Conservation (phyloP, 2,797 vertebrate genomes). For the Enteromius treurensis region DNA sequence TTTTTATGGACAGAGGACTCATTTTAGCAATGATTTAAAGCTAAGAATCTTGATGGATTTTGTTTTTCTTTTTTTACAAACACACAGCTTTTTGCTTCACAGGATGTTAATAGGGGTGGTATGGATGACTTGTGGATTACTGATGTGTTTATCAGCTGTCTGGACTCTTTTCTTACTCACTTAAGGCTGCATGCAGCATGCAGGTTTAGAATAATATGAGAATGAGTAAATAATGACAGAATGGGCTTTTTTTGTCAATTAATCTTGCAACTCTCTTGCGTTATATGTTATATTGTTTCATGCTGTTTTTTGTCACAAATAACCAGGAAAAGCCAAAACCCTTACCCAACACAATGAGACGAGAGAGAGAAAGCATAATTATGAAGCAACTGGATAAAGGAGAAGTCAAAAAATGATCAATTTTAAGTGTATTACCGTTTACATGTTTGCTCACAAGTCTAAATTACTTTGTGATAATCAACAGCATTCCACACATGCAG, state of each 20-base stretch:
- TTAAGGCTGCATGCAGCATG: background rate
- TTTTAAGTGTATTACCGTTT: conserved; percentile 1
- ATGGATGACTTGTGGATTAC: background rate
- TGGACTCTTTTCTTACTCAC: background rate
- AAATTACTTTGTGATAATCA: conserved; percentile 4
- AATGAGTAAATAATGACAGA: background rate
- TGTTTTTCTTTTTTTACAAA: background rate
- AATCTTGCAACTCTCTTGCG: background rate
- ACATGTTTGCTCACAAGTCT: background rate
- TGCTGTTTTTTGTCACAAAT: background rate
- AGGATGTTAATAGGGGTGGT: background rate
- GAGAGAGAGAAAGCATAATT: background rate
- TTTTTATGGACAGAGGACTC: background rate
- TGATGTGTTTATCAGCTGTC: background rate
- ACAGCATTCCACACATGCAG: background rate
- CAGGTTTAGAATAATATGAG: background rate
- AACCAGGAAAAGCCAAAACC: background rate
- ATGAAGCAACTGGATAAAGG: background rate
- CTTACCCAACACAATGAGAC: background rate
- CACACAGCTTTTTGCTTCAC: background rate
- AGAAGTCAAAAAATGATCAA: conserved; percentile 6
- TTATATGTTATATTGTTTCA: background rate
- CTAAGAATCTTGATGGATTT: background rate
- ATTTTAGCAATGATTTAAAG: background rate
- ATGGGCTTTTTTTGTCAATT: background rate